These are phyloP conservation scores for Hydropotes inermis DNA, from an alignment of 2,113 vertebrate genomes.

Conservation along the genomic window DNA sequence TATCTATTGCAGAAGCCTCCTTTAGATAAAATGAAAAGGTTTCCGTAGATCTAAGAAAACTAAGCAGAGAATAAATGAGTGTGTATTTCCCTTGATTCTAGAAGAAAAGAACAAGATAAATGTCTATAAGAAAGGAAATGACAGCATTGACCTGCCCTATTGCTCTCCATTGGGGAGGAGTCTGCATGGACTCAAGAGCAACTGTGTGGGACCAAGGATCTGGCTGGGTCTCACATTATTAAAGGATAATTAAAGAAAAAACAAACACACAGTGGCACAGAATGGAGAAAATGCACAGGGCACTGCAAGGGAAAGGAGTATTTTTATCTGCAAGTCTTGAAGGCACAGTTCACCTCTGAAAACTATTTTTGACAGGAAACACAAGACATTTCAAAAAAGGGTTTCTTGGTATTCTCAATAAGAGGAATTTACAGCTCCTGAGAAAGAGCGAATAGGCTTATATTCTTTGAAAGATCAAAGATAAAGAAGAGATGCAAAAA, in stretches of 20 bases:
- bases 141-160: fast-evolving
- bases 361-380: neutral
- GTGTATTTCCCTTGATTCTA: neutral
- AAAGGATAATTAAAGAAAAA: neutral
- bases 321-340: neutral
- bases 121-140: neutral
- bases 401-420: neutral
- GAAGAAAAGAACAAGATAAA: neutral
- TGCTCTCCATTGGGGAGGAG: neutral
- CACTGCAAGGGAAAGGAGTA: neutral
- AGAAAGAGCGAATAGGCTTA: neutral
- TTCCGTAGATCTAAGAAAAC: neutral
- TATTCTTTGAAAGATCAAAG: neutral
- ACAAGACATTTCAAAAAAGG: neutral
- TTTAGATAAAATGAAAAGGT: neutral
- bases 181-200: neutral
- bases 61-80: neutral
- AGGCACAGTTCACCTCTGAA: neutral
- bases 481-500: neutral
- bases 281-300: fast-evolving
- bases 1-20: neutral
- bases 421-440: neutral
- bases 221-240: neutral
- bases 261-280: too few species aligned
- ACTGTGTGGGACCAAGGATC: neutral